These are phyloP conservation scores for Myotis yumanensis DNA, from an alignment of 2,113 vertebrate genomes.

Conservation along the genomic window DNA sequence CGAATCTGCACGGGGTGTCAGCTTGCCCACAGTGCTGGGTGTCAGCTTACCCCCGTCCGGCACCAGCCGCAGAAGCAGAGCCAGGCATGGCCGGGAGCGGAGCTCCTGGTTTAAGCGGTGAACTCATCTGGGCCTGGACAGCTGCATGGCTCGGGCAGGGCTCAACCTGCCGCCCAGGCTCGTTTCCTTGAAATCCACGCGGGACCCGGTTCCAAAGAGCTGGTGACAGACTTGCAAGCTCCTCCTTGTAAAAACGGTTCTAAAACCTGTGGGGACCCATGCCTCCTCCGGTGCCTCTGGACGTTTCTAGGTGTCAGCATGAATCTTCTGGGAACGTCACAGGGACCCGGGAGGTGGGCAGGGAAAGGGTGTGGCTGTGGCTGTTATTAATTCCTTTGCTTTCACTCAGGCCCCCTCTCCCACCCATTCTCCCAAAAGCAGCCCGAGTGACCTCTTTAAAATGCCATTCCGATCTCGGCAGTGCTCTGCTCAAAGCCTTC, in stretches of 20 bases:
- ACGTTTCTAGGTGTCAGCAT: conserved; percentile 65
- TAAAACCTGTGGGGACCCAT: conserved; percentile 73
- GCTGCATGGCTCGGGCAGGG: conserved; percentile 79
- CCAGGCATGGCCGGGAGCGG: background rate
- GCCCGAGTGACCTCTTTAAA: background rate
- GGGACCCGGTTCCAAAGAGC: conserved; percentile 77
- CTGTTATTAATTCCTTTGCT: background rate
- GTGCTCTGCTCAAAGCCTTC: background rate
- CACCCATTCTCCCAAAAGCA: background rate
- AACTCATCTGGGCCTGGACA: conserved; percentile 75
- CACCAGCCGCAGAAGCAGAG: conserved; percentile 53
- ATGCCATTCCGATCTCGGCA: background rate
- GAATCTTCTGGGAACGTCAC: background rate
- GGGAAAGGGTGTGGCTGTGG: conserved; percentile 56
- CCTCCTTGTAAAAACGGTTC: conserved; percentile 81
- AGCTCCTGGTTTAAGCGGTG: conserved; percentile 66
- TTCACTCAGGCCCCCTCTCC: background rate
- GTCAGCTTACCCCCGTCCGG: conserved; percentile 32
- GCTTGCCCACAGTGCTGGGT: conserved; percentile 38
- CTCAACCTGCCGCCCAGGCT: conserved; percentile 78
- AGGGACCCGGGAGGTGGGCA: conserved; percentile 72
- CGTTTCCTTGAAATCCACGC: conserved; percentile 82
- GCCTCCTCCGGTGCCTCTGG: conserved; percentile 56
- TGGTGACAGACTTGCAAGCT: conserved; percentile 69
- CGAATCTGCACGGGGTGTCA: conserved; percentile 24